Evolutionary conservation across 2,888 invertebrate species (phyloP).

Genomic region (Cheiracanthium punctorium): DNA sequence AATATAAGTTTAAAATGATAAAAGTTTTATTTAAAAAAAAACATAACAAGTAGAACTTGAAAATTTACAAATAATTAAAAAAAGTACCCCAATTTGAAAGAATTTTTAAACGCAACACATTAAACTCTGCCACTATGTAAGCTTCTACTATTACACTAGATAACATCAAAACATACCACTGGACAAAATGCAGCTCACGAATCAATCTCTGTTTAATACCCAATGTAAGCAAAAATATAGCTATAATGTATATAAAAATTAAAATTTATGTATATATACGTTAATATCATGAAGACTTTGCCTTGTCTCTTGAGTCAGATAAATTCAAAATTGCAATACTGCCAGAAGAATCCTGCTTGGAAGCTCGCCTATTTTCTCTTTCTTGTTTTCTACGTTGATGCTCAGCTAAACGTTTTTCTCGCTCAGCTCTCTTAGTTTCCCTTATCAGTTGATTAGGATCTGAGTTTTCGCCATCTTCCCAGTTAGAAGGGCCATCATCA

Average conservation of each 20-base stretch:
- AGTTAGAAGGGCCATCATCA: constrained; percentile 58
- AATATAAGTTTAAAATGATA: too few species aligned
- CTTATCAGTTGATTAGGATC: constrained; percentile 51
- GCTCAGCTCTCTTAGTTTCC: constrained; percentile 55
- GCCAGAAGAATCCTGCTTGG: constrained; percentile 37
- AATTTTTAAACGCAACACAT: too few species aligned
- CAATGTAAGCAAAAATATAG: not conserved
- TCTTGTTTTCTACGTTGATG: constrained; percentile 66
- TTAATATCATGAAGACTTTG: constrained; percentile 55
- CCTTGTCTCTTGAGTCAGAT: constrained; percentile 55
- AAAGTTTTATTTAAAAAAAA: too few species aligned
- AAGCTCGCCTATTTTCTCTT: constrained; percentile 40
- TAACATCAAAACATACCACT: too few species aligned
- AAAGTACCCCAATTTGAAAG: too few species aligned
- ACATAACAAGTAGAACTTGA: too few species aligned
- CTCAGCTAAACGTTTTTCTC: constrained; percentile 61
- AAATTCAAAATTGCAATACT: constrained; percentile 40
- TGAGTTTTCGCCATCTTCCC: constrained; percentile 53
- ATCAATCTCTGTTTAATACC: too few species aligned
- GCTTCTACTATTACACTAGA: too few species aligned
- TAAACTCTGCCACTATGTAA: too few species aligned
- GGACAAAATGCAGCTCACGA: too few species aligned
- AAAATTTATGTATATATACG: not conserved
- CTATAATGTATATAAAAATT: constrained; percentile 3
- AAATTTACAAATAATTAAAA: too few species aligned